Base-by-base conservation (phyloP, 2,797 vertebrate species). In the Remorina albescens region DNA sequence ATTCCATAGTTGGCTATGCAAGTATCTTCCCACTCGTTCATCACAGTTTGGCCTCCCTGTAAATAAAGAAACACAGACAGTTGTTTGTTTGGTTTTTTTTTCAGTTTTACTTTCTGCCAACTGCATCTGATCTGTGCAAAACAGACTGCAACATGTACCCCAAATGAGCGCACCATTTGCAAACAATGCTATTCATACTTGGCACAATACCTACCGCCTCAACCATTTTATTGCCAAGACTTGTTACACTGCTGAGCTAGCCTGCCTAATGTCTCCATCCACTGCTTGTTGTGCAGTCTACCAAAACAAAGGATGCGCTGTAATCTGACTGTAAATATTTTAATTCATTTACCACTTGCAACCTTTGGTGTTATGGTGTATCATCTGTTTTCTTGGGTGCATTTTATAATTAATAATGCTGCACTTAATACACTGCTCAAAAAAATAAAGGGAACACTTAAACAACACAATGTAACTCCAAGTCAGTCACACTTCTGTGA, bases 161-260 rank as follows among this genome's bases (percentile, higher is more conserved):
- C 59, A n/a, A 42, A 21, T 42, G 51, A 74, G 62, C 46, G 72
- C n/a, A 76, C 55, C 34, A 44, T 67, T 28, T 5, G 42, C 55
- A 80, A 78, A 51, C 60, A 81, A 6, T 50, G 37, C 68, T 50
- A 46, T 49, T 79, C 53, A 75, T 70, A 66, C 28, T 59, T 78
- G 57, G 79, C 72, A 78, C 62, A 26, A 11, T 69, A 78, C 55
- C 61, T 69, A 26, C 61, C n/a, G 67, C 72, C 41, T 70, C 41
- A 1, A 59, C 73, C 49, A 64, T 80, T 78, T 74, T 74, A 54
- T 72, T 86, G 76, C 76, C 80, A 86, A 81, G 65, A 25, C 25
- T 64, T 78, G 67, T 83, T 56, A 18, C 55, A 62, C 67, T 71
- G 82, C 67, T 78, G 81, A 85, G 74, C 60, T 69, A 53, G 57